Evolutionary conservation across 2,113 vertebrate species (phyloP).

Genomic region (Scortum barcoo): DNA sequence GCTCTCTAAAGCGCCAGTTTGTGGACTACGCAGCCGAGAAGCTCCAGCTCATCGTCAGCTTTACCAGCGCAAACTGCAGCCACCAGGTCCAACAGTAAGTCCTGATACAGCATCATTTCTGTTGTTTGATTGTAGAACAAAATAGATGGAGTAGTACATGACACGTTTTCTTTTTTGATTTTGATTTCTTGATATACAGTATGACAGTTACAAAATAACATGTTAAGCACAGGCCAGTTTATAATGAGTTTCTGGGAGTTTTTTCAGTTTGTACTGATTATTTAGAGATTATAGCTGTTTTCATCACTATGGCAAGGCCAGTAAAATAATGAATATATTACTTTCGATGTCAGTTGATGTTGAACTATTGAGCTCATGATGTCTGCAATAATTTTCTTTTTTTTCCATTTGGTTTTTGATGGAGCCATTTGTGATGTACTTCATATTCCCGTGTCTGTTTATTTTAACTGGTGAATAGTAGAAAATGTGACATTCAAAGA

Average conservation of each 20-base stretch:
- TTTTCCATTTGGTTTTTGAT: neutral
- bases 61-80: slow-evolving; percentile 96
- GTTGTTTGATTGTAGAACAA: neutral
- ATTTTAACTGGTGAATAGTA: too few species aligned
- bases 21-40: slow-evolving; percentile 95
- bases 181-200: too few species aligned
- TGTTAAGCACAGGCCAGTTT: neutral
- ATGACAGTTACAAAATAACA: neutral
- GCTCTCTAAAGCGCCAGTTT: slow-evolving; percentile 94
- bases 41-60: slow-evolving; percentile 93
- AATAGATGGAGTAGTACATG: neutral
- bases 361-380: neutral
- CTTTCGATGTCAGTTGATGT: neutral
- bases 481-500: too few species aligned
- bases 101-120: neutral
- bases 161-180: neutral
- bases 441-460: neutral
- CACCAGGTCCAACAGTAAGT: slow-evolving; percentile 98
- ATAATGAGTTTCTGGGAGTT: neutral
- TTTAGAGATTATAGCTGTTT: neutral
- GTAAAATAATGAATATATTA: neutral
- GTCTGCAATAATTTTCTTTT: neutral
- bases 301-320: neutral
- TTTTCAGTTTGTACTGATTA: neutral
- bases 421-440: neutral